Base-by-base conservation (phyloP, 2,113 vertebrate genomes). In the Gyps fulvus region DNA sequence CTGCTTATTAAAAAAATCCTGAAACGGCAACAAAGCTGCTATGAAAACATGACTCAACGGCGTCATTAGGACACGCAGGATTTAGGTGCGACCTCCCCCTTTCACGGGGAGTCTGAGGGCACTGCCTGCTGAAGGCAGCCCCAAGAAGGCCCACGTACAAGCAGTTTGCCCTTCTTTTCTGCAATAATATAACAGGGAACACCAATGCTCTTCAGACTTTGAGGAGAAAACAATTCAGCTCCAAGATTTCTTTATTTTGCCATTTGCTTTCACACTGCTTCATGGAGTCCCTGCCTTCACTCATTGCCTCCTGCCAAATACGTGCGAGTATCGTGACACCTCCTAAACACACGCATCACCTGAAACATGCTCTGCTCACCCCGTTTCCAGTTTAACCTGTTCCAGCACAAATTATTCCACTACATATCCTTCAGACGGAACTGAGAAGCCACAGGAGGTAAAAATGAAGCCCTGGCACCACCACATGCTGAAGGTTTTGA, bases 291-390 rank as follows among this genome's bases (percentile, higher is more conserved):
- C 34, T 36, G 50, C 27, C 49, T 23, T n/a, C 42, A 16, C 12
- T 31, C 55, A 11, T 3, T 13, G 29, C 55, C 67, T 47, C 27
- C 67, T 45, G 27, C 65, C 73, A 36, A 42, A 52, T 1, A 11
- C 1, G 0, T 5, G 6, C 3, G 36, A 57, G 20, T 13, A 58
- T 14, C 14, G 1, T 9, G 47, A 40, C 31, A 6, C 16, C 14
- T 54, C 34, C 52, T 9, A 16, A 65, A 9, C 40, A 55, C 42
- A 42, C 16, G 3, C 25, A 45, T 26, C 49, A 29, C 40, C 27
- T 10, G 27, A 26, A 62, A 22, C 36, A 13, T 2, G 13, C 23
- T 72, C 66, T 63, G 25, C 79, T 81, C 42, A 2, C 36, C 62
- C 38, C 25, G 6, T 2, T 7, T 34, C 70, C 58, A 47, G 19